Base-by-base conservation (phyloP, 1,140 invertebrate genomes). In the Anoplophora glabripennis region DNA sequence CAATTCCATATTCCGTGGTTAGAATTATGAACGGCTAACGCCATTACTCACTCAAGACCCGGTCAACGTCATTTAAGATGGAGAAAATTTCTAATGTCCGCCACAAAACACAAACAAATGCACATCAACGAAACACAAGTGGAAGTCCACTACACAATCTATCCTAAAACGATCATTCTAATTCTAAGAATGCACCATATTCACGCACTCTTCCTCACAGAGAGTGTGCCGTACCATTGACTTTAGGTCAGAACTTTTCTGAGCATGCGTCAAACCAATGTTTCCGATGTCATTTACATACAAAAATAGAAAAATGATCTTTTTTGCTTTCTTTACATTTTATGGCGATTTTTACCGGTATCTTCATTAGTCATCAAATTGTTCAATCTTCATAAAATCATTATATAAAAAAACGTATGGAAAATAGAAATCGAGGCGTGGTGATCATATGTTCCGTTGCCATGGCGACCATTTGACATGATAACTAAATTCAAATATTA, bases 361-460 rank as follows among this genome's bases (percentile, higher is more conserved):
- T 42, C 51, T 7, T 14, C 1, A 11, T 15, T 14, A 12, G 21
- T 28, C 49, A 17, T n/a, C 4, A 52, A 11, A 15, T n/a, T 14
- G 42, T 5, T 15, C 17, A 7, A 11, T 34, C n/a, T 12, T n/a
- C 9, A 45, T 15, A 7, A 48, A 7, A 21, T n/a, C 15, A 7
- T 14, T 35, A 45, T 5, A 57, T 15, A 17, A 56, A 4, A n/a
- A 55, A 41, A 55, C 33, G 36, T 17, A 47, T n/a, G 14, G 0
- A 18, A 28, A 11, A 12, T 49, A 33, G 35, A 34, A 59, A 57
- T 47, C 57, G 61, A 69, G 70, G 70, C 65, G 70, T 72, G 70
- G 70, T 72, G 59, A 69, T 72, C 70, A 72, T 72, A 72, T 72
- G 70, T 59, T 66, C 35, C n/a, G 54, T 70, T 59, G 48, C 67